Base-by-base conservation (phyloP, 2,888 invertebrate species). In the Scrobipalpa atriplicella region DNA sequence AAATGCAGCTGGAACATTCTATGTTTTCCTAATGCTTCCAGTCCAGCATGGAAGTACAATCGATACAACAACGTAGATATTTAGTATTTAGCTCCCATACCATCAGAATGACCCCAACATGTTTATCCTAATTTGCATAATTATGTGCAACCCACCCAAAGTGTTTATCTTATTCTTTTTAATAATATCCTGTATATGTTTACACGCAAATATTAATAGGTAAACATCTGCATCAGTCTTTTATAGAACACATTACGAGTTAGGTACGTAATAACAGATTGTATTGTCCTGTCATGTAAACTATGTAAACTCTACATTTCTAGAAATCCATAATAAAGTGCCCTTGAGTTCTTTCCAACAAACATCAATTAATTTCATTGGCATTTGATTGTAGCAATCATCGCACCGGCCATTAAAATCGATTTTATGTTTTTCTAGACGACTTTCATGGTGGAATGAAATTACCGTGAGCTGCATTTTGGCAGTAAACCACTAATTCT, bases 331-430 rank as follows among this genome's bases (percentile, higher is more conserved):
- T 47, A 47, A 47, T 16, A 0, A 8, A 47, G 5, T 47, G n/a
- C 47, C 47, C n/a, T 47, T 47, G 47, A 47, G 47, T 47, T 16
- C n/a, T 47, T 47, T 43, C 43, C 43, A 43, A 43, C n/a, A 47
- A 47, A 47, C 47, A 47, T 47, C 47, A 47, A 47, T 47, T 47
- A 47, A 3, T 0, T 43, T 11, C 43, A 43, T 43, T 43, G 43
- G 13, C 43, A 43, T 43, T 43, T 13, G 43, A 43, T 13, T 39
- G 39, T 39, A 39, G 9, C 39, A 39, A 11, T 3, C 43, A 43
- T 16, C 16, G 47, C 16, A 2, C 29, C 5, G 16, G 16, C 16
- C 1, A 47, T 47, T 47, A 47, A 16, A 47, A 47, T 47, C 3
- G 47, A 47, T 47, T n/a, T 47, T 3, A 29, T 29, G 47, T 5